Evolutionary conservation across 2,888 invertebrate genomes (phyloP).

Genomic region (Mesochorus sp.): DNA sequence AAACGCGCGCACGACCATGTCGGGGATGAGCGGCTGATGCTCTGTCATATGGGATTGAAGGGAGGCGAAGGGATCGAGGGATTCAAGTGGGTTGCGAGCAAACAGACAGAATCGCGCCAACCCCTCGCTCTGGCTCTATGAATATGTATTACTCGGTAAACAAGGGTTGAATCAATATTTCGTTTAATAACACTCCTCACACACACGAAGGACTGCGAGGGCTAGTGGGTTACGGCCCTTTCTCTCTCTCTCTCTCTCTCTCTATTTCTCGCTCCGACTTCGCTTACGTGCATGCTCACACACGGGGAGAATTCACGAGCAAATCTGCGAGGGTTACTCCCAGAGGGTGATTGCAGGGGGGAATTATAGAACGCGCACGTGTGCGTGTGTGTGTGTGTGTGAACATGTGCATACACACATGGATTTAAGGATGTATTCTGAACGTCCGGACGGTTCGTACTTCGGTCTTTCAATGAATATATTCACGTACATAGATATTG

Average conservation of each 20-base stretch:
- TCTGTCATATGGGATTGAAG: slow-evolving; percentile 44
- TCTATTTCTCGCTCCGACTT: slow-evolving; percentile 36
- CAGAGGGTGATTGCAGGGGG: slow-evolving; percentile 6
- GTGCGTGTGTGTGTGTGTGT: background rate
- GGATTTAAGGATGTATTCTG: background rate
- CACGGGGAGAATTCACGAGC: background rate
- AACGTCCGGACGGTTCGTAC: slow-evolving; percentile 2
- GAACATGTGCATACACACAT: background rate
- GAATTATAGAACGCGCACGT: background rate
- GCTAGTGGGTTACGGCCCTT: slow-evolving; percentile 17
- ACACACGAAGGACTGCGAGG: slow-evolving; percentile 65
- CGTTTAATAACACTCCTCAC: slow-evolving; percentile 81
- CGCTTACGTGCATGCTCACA: background rate
- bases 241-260: slow-evolving; percentile 41
- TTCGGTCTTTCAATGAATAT: background rate
- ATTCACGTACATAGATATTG: background rate
- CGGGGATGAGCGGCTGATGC: slow-evolving; percentile 42
- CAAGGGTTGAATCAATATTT: slow-evolving; percentile 82
- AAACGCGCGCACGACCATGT: background rate
- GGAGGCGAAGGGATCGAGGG: slow-evolving; percentile 52
- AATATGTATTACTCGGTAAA: slow-evolving; percentile 82
- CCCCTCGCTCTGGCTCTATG: slow-evolving; percentile 69
- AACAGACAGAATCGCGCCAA: slow-evolving; percentile 78
- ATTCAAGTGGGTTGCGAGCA: slow-evolving; percentile 64
- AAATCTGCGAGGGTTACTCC: slow-evolving; percentile 3